Percentiles rank a stretch among this genome's conserved stretches.
These are phyloP conservation scores for Muschampia staudingeri DNA, from an alignment of 2,888 invertebrate genomes.

Conservation along the genomic window DNA sequence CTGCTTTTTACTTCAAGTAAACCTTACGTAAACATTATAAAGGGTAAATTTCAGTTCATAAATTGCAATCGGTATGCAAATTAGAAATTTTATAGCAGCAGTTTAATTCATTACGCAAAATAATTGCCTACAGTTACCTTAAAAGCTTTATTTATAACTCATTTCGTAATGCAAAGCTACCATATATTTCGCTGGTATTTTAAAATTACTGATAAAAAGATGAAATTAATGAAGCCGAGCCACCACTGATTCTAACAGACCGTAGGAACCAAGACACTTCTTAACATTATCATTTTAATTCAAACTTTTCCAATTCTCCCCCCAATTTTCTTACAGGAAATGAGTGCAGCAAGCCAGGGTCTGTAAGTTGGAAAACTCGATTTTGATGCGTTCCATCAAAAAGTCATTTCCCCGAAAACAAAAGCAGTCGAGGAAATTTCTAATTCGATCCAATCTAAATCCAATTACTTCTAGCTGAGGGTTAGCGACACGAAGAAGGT, in stretches of 20 bases:
- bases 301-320: constrained; percentile 63
- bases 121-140: constrained; percentile 69
- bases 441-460: constrained; percentile 89
- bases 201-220: background rate
- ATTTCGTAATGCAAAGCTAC: constrained; percentile 66
- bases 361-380: constrained; percentile 76
- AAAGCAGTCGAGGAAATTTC: constrained; percentile 84
- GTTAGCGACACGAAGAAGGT: constrained; percentile 78
- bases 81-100: constrained; percentile 42
- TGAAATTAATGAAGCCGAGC: too few relatives aligned
- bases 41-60: constrained; percentile 12
- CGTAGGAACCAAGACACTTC: constrained; percentile 53
- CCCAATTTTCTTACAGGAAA: constrained; percentile 57
- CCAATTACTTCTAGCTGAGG: constrained; percentile 85
- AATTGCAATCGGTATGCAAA: constrained; percentile 32
- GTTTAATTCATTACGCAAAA: constrained; percentile 33
- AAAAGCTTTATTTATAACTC: constrained; percentile 74
- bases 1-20: background rate
- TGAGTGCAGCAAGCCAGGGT: constrained; percentile 47
- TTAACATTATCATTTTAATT: constrained; percentile 33
- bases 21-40: constrained; percentile 7
- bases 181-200: background rate
- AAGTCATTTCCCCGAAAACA: constrained; percentile 87
- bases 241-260: background rate
- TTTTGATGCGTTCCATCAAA: constrained; percentile 88